Base-by-base conservation (phyloP, 1,140 invertebrate genomes). In the Halictus rubicundus region DNA sequence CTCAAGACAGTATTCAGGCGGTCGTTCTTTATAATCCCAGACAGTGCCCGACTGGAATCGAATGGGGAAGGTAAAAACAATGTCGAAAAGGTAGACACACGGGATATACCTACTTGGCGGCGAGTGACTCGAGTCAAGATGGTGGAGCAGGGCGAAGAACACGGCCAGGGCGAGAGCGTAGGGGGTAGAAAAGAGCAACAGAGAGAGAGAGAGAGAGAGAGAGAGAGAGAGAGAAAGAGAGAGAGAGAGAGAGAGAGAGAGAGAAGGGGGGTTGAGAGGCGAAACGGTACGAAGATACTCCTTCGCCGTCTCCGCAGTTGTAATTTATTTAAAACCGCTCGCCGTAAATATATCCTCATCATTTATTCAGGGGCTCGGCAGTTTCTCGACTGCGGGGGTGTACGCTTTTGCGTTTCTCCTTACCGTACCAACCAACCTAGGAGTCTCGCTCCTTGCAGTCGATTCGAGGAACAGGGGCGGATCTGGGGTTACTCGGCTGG, bases 321-420 rank as follows among this genome's bases (percentile, higher is more conserved):
- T 93, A 93, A 93, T 93, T 93, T 93, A 93, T 93, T 93, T 93
- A 93, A 93, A 93, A 92, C 90, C 88, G 87, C 91, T 90, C 90
- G 87, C 90, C 92, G 91, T 93, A 93, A 93, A 93, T 93, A 92
- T 91, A 92, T 91, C 90, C 90, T 88, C 88, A 91, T 93, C 85
- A 92, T 90, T 93, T 93, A 93, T 93, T 93, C 92, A 93, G 82
- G 70, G 82, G 86, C 85, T 87, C 80, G 84, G 81, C 86, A 89
- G 91, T 88, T 81, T 74, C 87, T 83, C 83, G 78, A 61, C 71
- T 80, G 82, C 52, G 80, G 77, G 83, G 84, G 65, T 81, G 70
- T 87, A 89, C 88, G 89, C 90, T 89, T 57, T 82, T 88, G 86
- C 88, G 81, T 89, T 89, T 85, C 86, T 86, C 76, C 87, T 70